Conservation (phyloP, 2,113 vertebrate species). For the Atlantisia rogersi region DNA sequence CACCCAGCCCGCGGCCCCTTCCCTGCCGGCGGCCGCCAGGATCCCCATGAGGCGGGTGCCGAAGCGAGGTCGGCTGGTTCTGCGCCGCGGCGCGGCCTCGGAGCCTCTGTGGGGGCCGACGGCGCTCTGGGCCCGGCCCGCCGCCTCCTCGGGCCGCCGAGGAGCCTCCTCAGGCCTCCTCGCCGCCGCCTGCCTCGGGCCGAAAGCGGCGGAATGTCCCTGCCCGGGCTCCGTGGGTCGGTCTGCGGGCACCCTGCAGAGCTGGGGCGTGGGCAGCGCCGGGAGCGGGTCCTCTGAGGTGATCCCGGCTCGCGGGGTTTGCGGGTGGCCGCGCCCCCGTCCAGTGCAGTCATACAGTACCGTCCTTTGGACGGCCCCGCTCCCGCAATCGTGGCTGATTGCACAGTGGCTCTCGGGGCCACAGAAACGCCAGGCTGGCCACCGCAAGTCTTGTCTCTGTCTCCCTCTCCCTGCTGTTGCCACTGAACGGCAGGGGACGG, state of each 20-base stretch:
- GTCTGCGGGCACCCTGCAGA: neutral
- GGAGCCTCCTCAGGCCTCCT: no score
- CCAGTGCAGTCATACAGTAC: neutral
- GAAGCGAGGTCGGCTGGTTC: neutral
- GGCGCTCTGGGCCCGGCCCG: neutral
- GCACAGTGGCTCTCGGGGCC: fast-evolving
- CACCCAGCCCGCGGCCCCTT: neutral
- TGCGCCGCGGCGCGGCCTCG: neutral
- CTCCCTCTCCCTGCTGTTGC: no score
- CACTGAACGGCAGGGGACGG: fast-evolving
- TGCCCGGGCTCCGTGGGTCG: neutral
- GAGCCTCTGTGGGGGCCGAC: neutral
- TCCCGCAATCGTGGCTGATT: neutral
- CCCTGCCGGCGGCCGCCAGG: neutral
- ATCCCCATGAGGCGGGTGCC: neutral
- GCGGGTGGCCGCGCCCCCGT: neutral
- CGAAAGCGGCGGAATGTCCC: neutral
- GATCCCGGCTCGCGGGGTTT: neutral
- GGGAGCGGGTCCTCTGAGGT: neutral
- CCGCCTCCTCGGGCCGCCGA: no score
- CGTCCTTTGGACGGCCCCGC: no score
- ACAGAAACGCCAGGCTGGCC: neutral
- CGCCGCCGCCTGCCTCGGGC: neutral
- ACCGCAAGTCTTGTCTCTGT: neutral
- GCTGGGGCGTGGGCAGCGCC: neutral